phyloP scores from a whole-genome alignment of 1,140 invertebrate genomes.

The Gryon sp. region DNA sequence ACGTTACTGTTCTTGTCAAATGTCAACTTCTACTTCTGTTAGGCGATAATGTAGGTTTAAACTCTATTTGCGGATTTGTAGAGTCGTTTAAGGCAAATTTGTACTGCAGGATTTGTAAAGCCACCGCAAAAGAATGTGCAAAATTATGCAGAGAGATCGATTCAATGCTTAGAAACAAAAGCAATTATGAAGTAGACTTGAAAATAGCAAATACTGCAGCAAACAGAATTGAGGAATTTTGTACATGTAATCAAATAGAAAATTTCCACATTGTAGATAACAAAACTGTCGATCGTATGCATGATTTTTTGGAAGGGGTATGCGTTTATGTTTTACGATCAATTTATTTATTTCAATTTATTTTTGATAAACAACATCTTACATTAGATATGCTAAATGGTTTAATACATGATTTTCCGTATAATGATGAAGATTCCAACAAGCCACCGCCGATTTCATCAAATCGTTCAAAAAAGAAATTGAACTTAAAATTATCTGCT shows the following conservation, averaged over 20 bases:
- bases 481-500: conserved; percentile 45
- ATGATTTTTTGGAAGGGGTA: conserved; percentile 40
- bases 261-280: conserved; percentile 29
- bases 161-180: conserved; percentile 11
- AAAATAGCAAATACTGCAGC: background rate
- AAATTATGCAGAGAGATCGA: conserved; percentile 11
- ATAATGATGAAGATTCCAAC: conserved; percentile 29
- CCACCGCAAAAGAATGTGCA: conserved; percentile 2
- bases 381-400: conserved; percentile 26
- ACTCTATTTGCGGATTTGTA: conserved; percentile 14
- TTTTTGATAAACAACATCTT: conserved; percentile 26
- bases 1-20: background rate
- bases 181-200: conserved; percentile 33
- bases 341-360: conserved; percentile 37
- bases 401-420: conserved; percentile 28
- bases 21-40: no score
- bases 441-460: conserved; percentile 22
- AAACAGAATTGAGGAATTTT: conserved; percentile 29
- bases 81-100: conserved; percentile 30
- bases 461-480: conserved; percentile 36
- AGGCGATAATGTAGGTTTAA: conserved; percentile 54
- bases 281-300: conserved; percentile 39
- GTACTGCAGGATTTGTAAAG: conserved; percentile 42
- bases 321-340: conserved; percentile 41
- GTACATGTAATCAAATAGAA: conserved; percentile 34